Evolutionary conservation across 1,140 invertebrate genomes (phyloP), one percentile per base, ranked within the genome.

Genomic region (Drosophila sp.): DNA sequence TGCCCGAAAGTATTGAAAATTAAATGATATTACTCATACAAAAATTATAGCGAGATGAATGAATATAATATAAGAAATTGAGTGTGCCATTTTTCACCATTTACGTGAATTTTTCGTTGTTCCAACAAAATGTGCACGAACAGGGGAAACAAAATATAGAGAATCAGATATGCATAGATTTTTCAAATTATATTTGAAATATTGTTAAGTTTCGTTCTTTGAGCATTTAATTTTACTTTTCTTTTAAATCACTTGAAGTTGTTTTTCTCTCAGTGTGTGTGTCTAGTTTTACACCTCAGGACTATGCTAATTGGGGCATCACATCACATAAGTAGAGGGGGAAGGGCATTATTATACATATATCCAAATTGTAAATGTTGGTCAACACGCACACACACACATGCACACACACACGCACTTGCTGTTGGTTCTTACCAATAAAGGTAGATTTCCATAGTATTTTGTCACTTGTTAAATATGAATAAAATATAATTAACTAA

Each of bases 371-470:
- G 38, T 10, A 40, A 0, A 40, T 40, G 8, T 47, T 44, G 4
- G 1, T 44, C 44, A 7, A 47, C 23, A 47, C 23, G 25, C n/a
- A 25, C 7, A 47, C 44, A 47, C 44, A 60, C 71, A 68, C 56
- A 44, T 47, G 56, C 27, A 75, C n/a, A 57, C 54, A 61, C 70
- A 57, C 54, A 61, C 70, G 6, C 44, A 64, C 47, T 64, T 33
- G 4, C 23, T 10, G 8, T 23, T 23, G n/a, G 40, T 70, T 56
- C 32, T 67, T 62, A 38, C 64, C 61, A 66, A 77, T 40, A 65
- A 50, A 65, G 47, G 41, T 60, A 54, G 11, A 77, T 55, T 66
- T 77, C 67, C 75, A 78, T 78, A 64, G 11, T 61, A 27, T 61
- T 17, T 76, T 32, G 38, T 70, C 55, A 61, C 58, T 60, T 60